Conservation (phyloP, 1,140 invertebrate genomes). For the Vanessa tameamea region DNA sequence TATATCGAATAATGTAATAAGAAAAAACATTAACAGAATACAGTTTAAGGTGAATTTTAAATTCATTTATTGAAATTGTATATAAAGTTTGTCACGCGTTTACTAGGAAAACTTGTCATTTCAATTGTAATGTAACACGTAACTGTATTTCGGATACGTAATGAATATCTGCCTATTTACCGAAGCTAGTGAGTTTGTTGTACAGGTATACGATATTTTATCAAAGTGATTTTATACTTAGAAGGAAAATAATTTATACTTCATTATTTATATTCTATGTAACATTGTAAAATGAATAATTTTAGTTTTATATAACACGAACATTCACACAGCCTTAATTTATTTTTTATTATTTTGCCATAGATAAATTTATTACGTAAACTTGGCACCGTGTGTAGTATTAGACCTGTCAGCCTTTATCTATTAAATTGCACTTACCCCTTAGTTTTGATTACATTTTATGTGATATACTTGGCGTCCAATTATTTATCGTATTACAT, state of each 20-base stretch:
- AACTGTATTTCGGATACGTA: too few species aligned
- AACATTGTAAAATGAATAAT: slow-evolving; percentile 9
- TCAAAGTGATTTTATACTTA: too few species aligned
- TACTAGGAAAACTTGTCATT: not conserved
- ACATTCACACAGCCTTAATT: slow-evolving; percentile 36
- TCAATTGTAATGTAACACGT: not conserved
- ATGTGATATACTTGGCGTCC: not conserved
- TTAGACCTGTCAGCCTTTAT: slow-evolving; percentile 26
- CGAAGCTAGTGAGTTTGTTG: too few species aligned
- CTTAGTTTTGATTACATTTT: slow-evolving; percentile 9
- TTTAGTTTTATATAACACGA: slow-evolving; percentile 13
- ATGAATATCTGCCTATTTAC: too few species aligned
- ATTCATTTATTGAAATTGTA: slow-evolving; percentile 19
- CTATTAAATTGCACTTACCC: slow-evolving; percentile 27
- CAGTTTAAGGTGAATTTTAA: not conserved
- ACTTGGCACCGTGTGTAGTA: slow-evolving; percentile 44
- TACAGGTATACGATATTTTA: too few species aligned
- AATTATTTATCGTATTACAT: not conserved
- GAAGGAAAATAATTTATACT: too few species aligned
- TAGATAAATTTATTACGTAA: slow-evolving; percentile 33
- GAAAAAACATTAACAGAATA: not conserved
- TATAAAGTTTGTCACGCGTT: not conserved
- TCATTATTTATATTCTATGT: not conserved
- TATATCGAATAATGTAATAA: not conserved
- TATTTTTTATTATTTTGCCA: slow-evolving; percentile 41